Conservation (phyloP, 2,888 invertebrate genomes). For the Phyllotreta striolata region DNA sequence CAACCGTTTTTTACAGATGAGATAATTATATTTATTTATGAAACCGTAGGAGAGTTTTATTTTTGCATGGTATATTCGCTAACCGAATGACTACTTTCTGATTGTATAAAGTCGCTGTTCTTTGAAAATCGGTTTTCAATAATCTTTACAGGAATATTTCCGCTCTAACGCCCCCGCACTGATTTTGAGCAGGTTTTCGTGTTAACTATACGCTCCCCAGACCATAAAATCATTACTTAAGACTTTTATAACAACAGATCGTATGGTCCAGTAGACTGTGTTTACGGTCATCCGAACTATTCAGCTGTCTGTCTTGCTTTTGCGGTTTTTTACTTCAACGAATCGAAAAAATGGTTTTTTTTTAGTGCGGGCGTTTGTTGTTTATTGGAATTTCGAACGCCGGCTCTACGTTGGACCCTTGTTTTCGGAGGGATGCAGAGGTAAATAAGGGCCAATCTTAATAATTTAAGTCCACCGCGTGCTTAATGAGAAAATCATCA, state of each 20-base stretch:
- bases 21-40: no score
- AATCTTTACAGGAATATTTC: conserved; percentile 26
- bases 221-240: conserved; percentile 29
- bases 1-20: no score
- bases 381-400: conserved; percentile 5
- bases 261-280: conserved; percentile 28
- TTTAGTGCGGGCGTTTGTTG: background rate
- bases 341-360: conserved; percentile 24
- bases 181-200: conserved; percentile 30
- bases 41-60: no score
- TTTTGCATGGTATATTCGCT: no score
- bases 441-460: no score
- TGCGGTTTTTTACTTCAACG: conserved; percentile 32
- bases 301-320: conserved; percentile 29
- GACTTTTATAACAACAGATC: conserved; percentile 30
- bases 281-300: conserved; percentile 25
- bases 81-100: background rate
- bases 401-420: no score
- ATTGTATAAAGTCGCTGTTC: background rate
- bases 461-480: no score
- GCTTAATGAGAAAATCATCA: background rate
- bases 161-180: conserved; percentile 28
- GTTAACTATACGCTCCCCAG: conserved; percentile 33
- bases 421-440: no score
- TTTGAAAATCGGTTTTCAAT: conserved; percentile 25